These are phyloP conservation scores for Dynastes hyllus DNA, from an alignment of 2,888 invertebrate species.

Conservation along the genomic window DNA sequence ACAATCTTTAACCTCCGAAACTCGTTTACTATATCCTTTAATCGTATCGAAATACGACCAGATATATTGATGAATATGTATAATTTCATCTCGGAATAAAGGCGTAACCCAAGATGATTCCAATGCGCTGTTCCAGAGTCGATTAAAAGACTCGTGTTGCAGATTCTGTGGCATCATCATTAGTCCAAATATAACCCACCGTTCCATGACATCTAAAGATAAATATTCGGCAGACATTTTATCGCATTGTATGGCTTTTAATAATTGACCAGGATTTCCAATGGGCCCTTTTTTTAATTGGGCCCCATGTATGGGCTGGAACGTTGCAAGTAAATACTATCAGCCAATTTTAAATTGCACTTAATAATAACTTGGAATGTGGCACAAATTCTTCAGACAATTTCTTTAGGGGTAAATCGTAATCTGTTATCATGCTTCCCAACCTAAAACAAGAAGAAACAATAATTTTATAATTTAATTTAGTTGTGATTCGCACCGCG, in stretches of 20 bases:
- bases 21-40: conserved; percentile 94
- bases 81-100: conserved; percentile 96
- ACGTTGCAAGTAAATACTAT: conserved; percentile 92
- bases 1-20: conserved; percentile 97
- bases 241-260: conserved; percentile 96
- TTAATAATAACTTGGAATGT: conserved; percentile 89
- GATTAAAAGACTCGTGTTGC: conserved; percentile 85
- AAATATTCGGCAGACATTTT: conserved; percentile 98
- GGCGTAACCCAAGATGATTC: conserved; percentile 96
- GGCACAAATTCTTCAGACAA: conserved; percentile 97
- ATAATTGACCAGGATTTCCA: conserved; percentile 93
- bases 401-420: conserved; percentile 95
- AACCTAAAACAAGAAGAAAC: conserved; percentile 68
- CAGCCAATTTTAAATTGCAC: no score
- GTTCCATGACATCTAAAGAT: conserved; percentile 95
- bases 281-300: no score
- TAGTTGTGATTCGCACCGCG: not conserved
- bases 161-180: conserved; percentile 92
- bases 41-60: conserved; percentile 94
- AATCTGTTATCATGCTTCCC: conserved; percentile 98
- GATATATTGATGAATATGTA: conserved; percentile 95
- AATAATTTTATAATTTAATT: not conserved
- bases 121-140: conserved; percentile 93
- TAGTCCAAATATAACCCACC: conserved; percentile 97
- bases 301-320: conserved; percentile 95